phyloP scores from a whole-genome alignment of 1,140 invertebrate species.

The Zelostemma sp. region DNA sequence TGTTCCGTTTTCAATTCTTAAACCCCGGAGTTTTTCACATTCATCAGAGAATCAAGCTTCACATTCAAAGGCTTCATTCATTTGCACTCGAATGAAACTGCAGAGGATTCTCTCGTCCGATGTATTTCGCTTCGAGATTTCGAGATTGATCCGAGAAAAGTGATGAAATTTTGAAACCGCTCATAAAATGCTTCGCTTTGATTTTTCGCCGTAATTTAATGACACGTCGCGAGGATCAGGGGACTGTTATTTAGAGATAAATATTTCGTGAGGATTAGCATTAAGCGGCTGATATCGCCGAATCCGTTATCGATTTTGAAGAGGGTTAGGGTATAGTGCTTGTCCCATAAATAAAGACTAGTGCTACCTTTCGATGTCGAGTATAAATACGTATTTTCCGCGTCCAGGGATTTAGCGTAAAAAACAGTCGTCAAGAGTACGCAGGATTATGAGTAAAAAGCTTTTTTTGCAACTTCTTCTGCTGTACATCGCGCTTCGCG shows the following conservation, averaged over 20 bases:
- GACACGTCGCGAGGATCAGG: not conserved
- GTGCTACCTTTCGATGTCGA: constrained; percentile 56
- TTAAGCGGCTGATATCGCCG: constrained; percentile 38
- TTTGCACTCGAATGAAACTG: not conserved
- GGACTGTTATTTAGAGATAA: constrained; percentile 11
- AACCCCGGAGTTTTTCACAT: not conserved
- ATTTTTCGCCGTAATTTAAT: too few species aligned
- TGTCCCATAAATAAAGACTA: constrained; percentile 60
- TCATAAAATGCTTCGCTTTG: too few species aligned
- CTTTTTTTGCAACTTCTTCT: constrained; percentile 32
- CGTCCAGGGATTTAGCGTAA: constrained; percentile 63
- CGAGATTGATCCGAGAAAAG: not conserved
- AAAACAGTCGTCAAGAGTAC: constrained; percentile 67
- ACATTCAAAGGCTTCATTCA: not conserved
- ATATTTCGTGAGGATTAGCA: constrained; percentile 17
- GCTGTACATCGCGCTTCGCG: not conserved
- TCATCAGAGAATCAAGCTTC: not conserved
- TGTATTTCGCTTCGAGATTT: not conserved
- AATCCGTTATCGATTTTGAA: constrained; percentile 63
- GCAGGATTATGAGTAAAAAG: constrained; percentile 60
- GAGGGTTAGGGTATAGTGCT: constrained; percentile 45
- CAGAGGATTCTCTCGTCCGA: not conserved
- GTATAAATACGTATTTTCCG: constrained; percentile 66
- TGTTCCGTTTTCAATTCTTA: not conserved
- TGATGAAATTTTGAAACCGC: not conserved